Conservation (phyloP, 2,113 vertebrate species). For the Chiloscyllium plagiosum region DNA sequence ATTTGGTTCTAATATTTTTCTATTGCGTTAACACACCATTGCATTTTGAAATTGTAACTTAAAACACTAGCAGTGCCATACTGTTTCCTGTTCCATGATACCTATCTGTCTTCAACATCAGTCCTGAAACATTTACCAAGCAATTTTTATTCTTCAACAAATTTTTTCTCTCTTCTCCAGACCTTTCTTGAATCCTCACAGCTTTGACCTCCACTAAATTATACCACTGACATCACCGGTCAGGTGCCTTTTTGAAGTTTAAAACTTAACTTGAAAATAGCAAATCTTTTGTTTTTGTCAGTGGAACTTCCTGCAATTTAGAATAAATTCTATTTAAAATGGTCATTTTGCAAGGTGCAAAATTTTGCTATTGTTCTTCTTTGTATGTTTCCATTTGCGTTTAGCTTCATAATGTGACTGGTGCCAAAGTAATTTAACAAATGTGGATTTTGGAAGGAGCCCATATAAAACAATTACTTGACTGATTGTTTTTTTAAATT, state of each 20-base stretch:
- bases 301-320: not conserved
- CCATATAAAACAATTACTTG: not conserved
- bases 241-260: no score
- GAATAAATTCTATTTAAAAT: not conserved
- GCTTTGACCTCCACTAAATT: not conserved
- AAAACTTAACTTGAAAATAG: no score
- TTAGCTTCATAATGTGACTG: not conserved
- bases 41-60: not conserved
- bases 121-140: not conserved
- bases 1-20: no score
- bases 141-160: not conserved
- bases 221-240: not conserved
- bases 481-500: not conserved
- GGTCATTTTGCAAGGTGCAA: not conserved
- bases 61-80: not conserved
- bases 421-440: not conserved
- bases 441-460: not conserved
- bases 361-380: not conserved
- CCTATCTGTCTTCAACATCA: not conserved
- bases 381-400: not conserved
- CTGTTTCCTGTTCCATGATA: not conserved
- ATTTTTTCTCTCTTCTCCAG: not conserved
- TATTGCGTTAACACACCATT: no score
- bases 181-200: not conserved
- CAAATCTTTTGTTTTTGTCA: no score